phyloP scores from a whole-genome alignment of 1,140 invertebrate species.

The Musca vetustissima region DNA sequence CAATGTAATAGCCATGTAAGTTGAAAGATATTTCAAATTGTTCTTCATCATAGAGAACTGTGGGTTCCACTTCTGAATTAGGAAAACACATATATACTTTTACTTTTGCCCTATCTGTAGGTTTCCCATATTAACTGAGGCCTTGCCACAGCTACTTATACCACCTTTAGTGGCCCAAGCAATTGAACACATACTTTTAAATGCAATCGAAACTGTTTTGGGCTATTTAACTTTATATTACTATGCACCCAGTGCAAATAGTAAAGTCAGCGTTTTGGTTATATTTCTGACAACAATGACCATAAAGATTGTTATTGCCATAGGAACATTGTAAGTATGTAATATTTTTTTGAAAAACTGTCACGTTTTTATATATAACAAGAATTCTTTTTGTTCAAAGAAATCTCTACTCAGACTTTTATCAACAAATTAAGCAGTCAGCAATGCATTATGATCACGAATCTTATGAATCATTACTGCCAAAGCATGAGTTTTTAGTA shows the following conservation, averaged over 20 bases:
- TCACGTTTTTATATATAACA: too few species aligned
- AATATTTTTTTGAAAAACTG: background rate
- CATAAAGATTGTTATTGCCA: conserved; percentile 33
- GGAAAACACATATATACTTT: too few species aligned
- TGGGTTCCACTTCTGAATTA: too few species aligned
- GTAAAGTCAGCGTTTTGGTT: conserved; percentile 35
- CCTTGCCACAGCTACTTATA: conserved; percentile 39
- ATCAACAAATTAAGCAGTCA: conserved; percentile 31
- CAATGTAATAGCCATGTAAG: conserved; percentile 46
- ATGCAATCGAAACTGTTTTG: conserved; percentile 37
- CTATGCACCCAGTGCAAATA: conserved; percentile 25
- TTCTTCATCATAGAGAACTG: too few species aligned
- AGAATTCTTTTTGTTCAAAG: conserved; percentile 27
- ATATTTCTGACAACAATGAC: conserved; percentile 38
- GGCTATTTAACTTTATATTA: conserved; percentile 39
- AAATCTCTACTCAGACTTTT: conserved; percentile 40
- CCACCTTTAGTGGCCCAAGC: conserved; percentile 43
- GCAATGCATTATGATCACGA: background rate
- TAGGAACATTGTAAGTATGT: conserved; percentile 35
- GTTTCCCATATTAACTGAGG: conserved; percentile 44
- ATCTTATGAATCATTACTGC: background rate
- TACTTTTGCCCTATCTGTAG: too few species aligned
- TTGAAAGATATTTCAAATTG: background rate
- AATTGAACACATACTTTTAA: conserved; percentile 40
- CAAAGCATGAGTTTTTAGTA: background rate